phyloP scores from a whole-genome alignment of 2,797 vertebrate species.

The Cottoperca gobio region DNA sequence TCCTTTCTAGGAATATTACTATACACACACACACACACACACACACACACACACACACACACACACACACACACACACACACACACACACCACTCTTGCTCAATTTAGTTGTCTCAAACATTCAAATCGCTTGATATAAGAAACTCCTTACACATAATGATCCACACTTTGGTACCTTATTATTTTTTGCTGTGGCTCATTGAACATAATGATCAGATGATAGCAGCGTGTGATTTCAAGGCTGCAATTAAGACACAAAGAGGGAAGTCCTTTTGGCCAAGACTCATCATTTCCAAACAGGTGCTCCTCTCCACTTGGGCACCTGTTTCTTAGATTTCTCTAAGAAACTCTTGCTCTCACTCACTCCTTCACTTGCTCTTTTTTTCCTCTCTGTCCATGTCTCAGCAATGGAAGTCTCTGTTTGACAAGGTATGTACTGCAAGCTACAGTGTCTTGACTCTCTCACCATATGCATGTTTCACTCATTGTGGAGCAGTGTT shows the following conservation, averaged over 20 bases:
- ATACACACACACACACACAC: not conserved
- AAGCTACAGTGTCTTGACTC: slow-evolving; percentile 13
- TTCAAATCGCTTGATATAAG: not conserved
- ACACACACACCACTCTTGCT: not conserved
- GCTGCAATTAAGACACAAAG: slow-evolving; percentile 28
- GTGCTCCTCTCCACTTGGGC: slow-evolving; percentile 36
- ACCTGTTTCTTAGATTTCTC: slow-evolving; percentile 34
- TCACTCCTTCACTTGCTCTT: slow-evolving; percentile 42
- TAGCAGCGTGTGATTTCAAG: slow-evolving; percentile 27
- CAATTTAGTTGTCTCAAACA: slow-evolving; percentile 21
- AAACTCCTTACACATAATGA: slow-evolving; percentile 35
- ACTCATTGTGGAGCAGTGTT: slow-evolving; percentile 43
- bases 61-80: not conserved
- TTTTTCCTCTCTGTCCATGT: slow-evolving; percentile 43
- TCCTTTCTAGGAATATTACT: not conserved
- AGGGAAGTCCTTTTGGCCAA: slow-evolving; percentile 14
- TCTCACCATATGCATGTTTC: slow-evolving; percentile 46
- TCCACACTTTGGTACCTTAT: slow-evolving; percentile 40
- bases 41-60: not conserved
- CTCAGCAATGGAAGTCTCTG: slow-evolving; percentile 96
- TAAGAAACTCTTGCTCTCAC: slow-evolving; percentile 32
- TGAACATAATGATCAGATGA: slow-evolving; percentile 59
- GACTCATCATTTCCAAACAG: slow-evolving; percentile 53
- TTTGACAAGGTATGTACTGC: slow-evolving; percentile 95
- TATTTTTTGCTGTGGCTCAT: slow-evolving; percentile 54